Conservation (phyloP, 2,113 vertebrate species). For the Sporophila hypoxantha region DNA sequence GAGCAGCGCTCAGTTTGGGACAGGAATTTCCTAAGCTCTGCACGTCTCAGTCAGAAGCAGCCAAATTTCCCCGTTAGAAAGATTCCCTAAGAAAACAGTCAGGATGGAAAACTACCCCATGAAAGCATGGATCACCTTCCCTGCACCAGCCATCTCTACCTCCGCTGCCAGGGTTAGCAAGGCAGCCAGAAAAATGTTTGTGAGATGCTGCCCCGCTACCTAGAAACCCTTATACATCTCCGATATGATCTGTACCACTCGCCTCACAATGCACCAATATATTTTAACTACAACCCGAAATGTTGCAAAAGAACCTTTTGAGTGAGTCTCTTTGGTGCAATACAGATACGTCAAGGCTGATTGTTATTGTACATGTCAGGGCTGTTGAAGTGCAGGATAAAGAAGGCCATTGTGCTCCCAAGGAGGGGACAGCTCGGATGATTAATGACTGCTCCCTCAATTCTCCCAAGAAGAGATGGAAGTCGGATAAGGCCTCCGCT, state of each 20-base stretch:
- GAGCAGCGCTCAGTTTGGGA: background rate
- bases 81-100: background rate
- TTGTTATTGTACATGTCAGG: constrained; percentile 66
- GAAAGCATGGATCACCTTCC: background rate
- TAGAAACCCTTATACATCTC: constrained; percentile 6
- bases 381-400: constrained; percentile 59
- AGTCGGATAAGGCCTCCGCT: constrained; percentile 49
- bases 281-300: constrained; percentile 22
- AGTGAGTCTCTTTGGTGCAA: constrained; percentile 38
- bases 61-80: background rate
- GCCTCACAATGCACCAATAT: constrained; percentile 32
- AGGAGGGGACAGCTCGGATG: constrained; percentile 55
- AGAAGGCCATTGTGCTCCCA: constrained; percentile 65
- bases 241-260: background rate
- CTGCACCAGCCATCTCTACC: background rate
- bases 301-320: constrained; percentile 44
- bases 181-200: background rate
- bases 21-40: background rate
- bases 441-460: constrained; percentile 65
- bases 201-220: background rate
- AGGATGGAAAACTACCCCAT: background rate
- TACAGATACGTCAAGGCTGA: constrained; percentile 56
- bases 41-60: background rate
- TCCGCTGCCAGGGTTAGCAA: background rate
- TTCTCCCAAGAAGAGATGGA: constrained; percentile 63